These are phyloP conservation scores for Crenuchus spilurus DNA, from an alignment of 2,797 vertebrate species.

Conservation along the genomic window DNA sequence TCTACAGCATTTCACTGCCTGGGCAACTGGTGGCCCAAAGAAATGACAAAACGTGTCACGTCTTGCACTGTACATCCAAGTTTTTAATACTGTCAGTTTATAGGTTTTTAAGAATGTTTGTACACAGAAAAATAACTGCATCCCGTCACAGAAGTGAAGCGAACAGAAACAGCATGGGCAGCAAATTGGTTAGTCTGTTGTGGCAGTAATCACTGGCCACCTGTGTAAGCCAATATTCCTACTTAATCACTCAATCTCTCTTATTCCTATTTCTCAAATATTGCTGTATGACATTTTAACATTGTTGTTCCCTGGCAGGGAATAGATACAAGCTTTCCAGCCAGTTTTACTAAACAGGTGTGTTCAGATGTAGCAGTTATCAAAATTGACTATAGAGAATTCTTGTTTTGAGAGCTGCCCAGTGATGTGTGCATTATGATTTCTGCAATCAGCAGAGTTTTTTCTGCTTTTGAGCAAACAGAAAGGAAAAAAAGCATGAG, in stretches of 20 bases:
- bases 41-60: too few species aligned
- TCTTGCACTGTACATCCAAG: too few species aligned
- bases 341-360: background rate
- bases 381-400: background rate
- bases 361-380: background rate
- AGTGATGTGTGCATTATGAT: background rate
- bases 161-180: too few species aligned
- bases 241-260: too few species aligned
- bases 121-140: too few species aligned
- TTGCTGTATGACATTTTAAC: background rate
- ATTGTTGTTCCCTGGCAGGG: background rate
- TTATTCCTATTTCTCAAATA: background rate
- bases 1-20: background rate
- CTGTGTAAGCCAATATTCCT: too few species aligned
- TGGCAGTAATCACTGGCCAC: too few species aligned
- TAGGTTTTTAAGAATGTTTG: too few species aligned
- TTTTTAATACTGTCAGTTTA: too few species aligned
- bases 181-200: too few species aligned
- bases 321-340: background rate
- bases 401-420: slow-evolving; percentile 6
- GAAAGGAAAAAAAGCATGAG: background rate
- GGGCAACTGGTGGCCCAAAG: too few species aligned
- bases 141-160: too few species aligned
- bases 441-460: background rate
- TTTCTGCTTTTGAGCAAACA: background rate